Base-by-base conservation (phyloP, 2,888 invertebrate species). In the Epirrhoe alternata region DNA sequence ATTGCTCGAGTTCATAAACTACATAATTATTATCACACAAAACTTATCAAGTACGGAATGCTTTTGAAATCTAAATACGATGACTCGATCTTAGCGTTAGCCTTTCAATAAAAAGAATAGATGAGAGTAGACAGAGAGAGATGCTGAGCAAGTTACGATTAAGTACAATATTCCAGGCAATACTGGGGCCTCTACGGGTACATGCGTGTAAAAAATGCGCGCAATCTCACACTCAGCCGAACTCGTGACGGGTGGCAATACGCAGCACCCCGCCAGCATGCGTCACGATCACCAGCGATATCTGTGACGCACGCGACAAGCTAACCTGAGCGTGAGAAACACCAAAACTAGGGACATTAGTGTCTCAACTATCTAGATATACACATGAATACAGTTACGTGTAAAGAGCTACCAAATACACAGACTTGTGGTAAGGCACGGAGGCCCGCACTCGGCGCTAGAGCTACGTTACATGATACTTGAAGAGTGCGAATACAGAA, bases 361-460 rank as follows among this genome's bases (percentile, higher is more conserved):
- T 42, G 38, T 42, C 12, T 42, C 5, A 12, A 59, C 54, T 17
- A 31, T 33, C 56, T 64, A 67, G 52, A 55, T 68, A 68, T 61
- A 47, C 51, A 55, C 51, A 64, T 61, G 59, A 67, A 50, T 69
- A 66, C 59, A 66, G 61, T 68, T 69, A 65, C 71, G 73, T 33
- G 68, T 78, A 77, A 71, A 80, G 33, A 75, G 69, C 69, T 79
- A 75, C 74, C 71, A 78, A 80, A 84, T 81, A 84, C 83, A 87
- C 86, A 88, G 86, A 86, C 86, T 86, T 84, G 65, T 76, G 63
- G 72, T 55, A 88, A 89, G 89, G 89, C 89, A 87, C 89, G 77
- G 86, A 74, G 86, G 85, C 65, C 82, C 80, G 69, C 85, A 82
- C 38, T 12, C 7, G 7, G 10, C 10, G 7, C 1, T 42, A 54